phyloP scores from a whole-genome alignment of 64 coral and sea anemone genomes.

The Pachyseris speciosa region DNA sequence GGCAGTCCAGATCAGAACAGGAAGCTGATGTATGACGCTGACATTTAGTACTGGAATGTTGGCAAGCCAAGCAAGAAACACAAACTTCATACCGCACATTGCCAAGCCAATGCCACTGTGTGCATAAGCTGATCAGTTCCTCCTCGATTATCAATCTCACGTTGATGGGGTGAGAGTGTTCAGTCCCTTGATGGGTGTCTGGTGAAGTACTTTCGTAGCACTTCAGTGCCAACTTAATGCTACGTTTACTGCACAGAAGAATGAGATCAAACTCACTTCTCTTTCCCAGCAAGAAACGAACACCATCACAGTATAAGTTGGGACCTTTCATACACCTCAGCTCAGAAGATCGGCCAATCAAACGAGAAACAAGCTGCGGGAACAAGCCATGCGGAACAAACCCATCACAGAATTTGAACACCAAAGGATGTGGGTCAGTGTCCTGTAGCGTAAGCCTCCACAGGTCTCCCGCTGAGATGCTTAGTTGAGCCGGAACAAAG shows the following conservation, averaged over 20 bases:
- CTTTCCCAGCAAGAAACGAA: slow-evolving; percentile 7
- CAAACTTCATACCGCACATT: slow-evolving; percentile 59
- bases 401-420: not conserved
- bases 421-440: not conserved
- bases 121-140: slow-evolving; percentile 40
- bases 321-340: not conserved
- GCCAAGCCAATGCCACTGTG: slow-evolving; percentile 59
- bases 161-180: slow-evolving; percentile 34
- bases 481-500: slow-evolving; percentile 36
- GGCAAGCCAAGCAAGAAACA: slow-evolving; percentile 58
- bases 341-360: not conserved
- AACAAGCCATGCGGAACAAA: slow-evolving; percentile 44
- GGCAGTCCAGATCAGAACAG: slow-evolving; percentile 53
- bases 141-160: slow-evolving; percentile 52
- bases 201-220: not conserved
- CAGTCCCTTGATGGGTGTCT: not conserved
- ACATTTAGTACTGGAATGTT: not conserved
- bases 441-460: not conserved
- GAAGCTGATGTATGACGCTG: slow-evolving; percentile 23
- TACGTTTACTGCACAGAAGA: slow-evolving; percentile 26
- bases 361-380: slow-evolving; percentile 10
- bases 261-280: slow-evolving; percentile 21
- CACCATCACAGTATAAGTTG: slow-evolving; percentile 24
- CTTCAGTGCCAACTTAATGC: not conserved
- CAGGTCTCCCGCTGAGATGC: not conserved